phyloP scores from a whole-genome alignment of 2,888 invertebrate genomes.

The Cacoxenus indagator region DNA sequence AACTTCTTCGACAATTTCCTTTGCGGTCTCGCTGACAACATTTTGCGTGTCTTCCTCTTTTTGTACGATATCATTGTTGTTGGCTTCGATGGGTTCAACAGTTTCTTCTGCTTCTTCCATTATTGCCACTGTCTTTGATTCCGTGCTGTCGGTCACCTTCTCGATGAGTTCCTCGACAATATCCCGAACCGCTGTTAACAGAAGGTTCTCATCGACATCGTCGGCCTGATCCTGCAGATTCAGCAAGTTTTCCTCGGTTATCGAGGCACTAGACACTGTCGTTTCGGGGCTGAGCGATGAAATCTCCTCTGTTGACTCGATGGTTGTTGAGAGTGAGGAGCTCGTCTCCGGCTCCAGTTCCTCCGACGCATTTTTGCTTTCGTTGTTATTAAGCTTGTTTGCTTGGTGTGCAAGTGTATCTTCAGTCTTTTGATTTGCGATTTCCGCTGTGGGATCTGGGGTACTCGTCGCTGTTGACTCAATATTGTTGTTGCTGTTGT shows the following conservation, averaged over 20 bases:
- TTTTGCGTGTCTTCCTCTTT: slow-evolving; percentile 23
- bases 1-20: slow-evolving; percentile 60
- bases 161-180: slow-evolving; percentile 69
- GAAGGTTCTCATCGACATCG: slow-evolving; percentile 26
- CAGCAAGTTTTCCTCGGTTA: slow-evolving; percentile 41
- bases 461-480: slow-evolving; percentile 19
- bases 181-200: slow-evolving; percentile 58
- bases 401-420: slow-evolving; percentile 59
- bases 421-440: slow-evolving; percentile 70
- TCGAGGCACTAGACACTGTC: slow-evolving; percentile 45
- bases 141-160: slow-evolving; percentile 57
- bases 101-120: background rate
- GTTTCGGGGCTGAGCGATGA: slow-evolving; percentile 50
- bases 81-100: slow-evolving; percentile 43
- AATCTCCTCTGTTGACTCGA: slow-evolving; percentile 49
- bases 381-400: slow-evolving; percentile 62
- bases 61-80: slow-evolving; percentile 45
- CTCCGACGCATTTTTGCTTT: slow-evolving; percentile 36
- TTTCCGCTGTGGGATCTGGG: slow-evolving; percentile 37
- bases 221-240: slow-evolving; percentile 22
- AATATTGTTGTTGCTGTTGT: slow-evolving; percentile 10
- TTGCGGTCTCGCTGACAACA: slow-evolving; percentile 45
- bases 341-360: slow-evolving; percentile 36
- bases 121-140: slow-evolving; percentile 33
- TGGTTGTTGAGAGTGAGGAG: slow-evolving; percentile 46